phyloP scores from a whole-genome alignment of 2,113 vertebrate genomes.

The Zingel zingel region DNA sequence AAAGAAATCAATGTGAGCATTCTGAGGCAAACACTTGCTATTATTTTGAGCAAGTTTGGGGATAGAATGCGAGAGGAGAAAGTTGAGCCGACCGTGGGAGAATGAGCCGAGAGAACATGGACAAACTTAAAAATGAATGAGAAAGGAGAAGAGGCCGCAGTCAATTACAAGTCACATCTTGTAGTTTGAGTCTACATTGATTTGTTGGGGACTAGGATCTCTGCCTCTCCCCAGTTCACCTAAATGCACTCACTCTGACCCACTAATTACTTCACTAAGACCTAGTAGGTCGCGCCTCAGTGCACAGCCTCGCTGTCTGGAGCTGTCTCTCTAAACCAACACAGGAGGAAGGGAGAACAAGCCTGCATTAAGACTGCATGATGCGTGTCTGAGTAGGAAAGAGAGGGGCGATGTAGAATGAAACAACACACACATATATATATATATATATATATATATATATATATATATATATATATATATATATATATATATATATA shows the following conservation, averaged over 20 bases:
- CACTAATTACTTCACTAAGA: constrained; percentile 79
- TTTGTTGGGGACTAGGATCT: constrained; percentile 75
- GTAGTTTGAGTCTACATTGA: constrained; percentile 79
- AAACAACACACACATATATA: constrained; percentile 27
- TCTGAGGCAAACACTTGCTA: constrained; percentile 50
- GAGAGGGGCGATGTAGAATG: constrained; percentile 25
- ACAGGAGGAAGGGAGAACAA: constrained; percentile 5
- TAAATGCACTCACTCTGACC: constrained; percentile 76
- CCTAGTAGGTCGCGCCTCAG: constrained; percentile 56
- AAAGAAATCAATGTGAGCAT: constrained; percentile 64
- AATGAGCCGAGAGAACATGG: constrained; percentile 13
- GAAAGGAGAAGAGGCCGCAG: constrained; percentile 55
- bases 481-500: too few species aligned
- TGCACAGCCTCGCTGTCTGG: constrained; percentile 57
- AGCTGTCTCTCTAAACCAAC: constrained; percentile 26
- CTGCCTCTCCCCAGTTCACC: constrained; percentile 61
- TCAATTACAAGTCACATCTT: constrained; percentile 81
- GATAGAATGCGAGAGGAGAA: background rate
- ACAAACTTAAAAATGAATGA: constrained; percentile 58
- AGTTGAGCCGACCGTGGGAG: constrained; percentile 12
- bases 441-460: background rate
- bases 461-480: too few species aligned
- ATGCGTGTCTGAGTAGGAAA: constrained; percentile 14
- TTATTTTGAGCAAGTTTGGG: constrained; percentile 23
- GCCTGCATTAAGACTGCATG: constrained; percentile 60